These are phyloP conservation scores for Macroglossus sobrinus DNA, from an alignment of 2,113 vertebrate species.

Conservation along the genomic window DNA sequence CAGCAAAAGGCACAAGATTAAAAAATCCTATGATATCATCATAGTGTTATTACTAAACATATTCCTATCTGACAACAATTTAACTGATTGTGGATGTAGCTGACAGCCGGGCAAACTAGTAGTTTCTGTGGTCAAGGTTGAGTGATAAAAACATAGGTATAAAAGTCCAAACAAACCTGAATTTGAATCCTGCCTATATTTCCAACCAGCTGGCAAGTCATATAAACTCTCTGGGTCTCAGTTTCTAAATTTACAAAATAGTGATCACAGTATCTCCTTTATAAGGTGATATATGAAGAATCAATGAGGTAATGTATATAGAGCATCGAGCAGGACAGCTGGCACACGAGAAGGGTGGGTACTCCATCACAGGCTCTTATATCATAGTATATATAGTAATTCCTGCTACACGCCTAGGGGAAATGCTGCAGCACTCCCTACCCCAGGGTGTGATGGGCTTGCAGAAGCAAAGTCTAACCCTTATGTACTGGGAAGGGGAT, in stretches of 20 bases:
- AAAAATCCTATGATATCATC: background rate
- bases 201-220: background rate
- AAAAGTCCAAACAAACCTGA: background rate
- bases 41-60: background rate
- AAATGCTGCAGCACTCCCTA: too few relatives aligned
- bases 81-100: background rate
- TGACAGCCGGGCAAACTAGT: background rate
- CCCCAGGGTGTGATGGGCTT: background rate
- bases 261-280: background rate
- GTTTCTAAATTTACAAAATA: background rate
- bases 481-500: background rate
- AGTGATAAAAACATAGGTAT: background rate
- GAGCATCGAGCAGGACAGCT: background rate
- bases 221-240: slow-evolving; percentile 5
- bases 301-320: background rate
- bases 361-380: background rate
- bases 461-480: background rate
- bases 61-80: background rate
- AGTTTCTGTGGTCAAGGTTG: background rate
- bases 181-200: background rate
- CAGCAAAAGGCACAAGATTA: background rate
- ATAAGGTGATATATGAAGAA: background rate
- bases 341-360: background rate
- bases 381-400: fast-evolving
- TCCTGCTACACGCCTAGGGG: background rate